Base-by-base conservation (phyloP, 1,140 invertebrate species). In the Brachionus sp. region DNA sequence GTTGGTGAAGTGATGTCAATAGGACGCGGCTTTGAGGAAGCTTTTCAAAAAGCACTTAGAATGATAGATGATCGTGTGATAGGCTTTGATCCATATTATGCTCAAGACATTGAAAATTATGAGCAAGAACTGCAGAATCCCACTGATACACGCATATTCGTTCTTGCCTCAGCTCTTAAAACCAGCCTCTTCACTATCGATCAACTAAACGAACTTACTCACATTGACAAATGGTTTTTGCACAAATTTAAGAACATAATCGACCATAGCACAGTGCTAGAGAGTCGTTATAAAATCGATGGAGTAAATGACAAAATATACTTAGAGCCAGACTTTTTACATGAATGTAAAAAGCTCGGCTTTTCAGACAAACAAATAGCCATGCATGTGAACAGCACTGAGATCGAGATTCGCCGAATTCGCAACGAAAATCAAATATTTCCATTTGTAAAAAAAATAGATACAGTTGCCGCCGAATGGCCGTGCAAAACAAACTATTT, bases 1-100 rank as follows among this genome's bases (percentile, higher is more conserved):
- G 96, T 99, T 1, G 98, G 98, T 25, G 98, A 99, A 91, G 97
- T 98, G 0, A 99, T 99, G 98, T 94, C 96, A 1, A 96, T 99
- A 80, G 98, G 97, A 0, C 91, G 97, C 29, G 94, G 92, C 84
- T 99, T 99, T 90, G 97, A 99, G 89, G 97, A 99, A 91, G 96
- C 97, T 0, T 96, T 99, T 86, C 98, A 99, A 89, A 99, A 99
- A 90, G 98, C 98, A 0, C 88, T 99, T 57, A 90, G 98, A 85
- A 99, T 99, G 98, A 95, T 98, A 0, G 96, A 98, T 89, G 95
- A 98, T 87, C 93, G 93, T 86, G 93, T 96, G 0, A 90, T 92
- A 37, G 98, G 98, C 0, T 98, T 99, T 88, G 96, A 98, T 90
- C 96, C 97, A 0, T 93, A 94, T 86, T 85, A 93, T 0, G 93